Evolutionary conservation across 2,888 invertebrate genomes (phyloP), one percentile per base, ranked within the genome.

Genomic region (Hirtodrosophila duncani): DNA sequence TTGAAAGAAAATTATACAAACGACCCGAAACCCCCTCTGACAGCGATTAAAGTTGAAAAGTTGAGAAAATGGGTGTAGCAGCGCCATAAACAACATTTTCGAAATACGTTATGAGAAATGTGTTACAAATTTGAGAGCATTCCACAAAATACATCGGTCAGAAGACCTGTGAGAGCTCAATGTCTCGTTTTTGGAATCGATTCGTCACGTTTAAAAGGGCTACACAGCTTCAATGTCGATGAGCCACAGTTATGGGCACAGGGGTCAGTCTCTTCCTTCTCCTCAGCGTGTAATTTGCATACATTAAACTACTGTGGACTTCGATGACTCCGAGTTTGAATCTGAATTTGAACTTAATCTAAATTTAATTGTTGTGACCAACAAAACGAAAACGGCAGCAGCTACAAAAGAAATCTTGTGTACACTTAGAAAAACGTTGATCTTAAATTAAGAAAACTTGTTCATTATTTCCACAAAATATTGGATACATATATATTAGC

Each of bases 291-390:
- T 79, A 71, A 75, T 75, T 75, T 75, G 80, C 75, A 75, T 75
- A 81, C 55, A 81, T 75, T 75, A 81, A 72, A 75, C 74, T 75
- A 75, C 74, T 75, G 74, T 75, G 51, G 66, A 58, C 52, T 42
- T 37, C 17, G 11, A 31, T 33, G 39, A 50, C 45, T 39, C 41
- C 52, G 51, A 58, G 63, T 46, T 63, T 45, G 75, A 52, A 51
- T 70, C 52, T 50, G 56, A 51, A n/a, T n/a, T n/a, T n/a, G n/a
- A 64, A 64, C 70, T 67, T 79, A 82, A 79, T 79, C 82, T 79
- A 79, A 79, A 79, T 82, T 79, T 79, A 79, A 79, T 79, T 79
- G 82, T 75, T 67, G 68, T 78, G 65, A 72, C 63, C 64, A 81
- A 64, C 69, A 67, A 74, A 56, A 59, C 59, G 39, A 50, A 39